phyloP scores from a whole-genome alignment of 1,140 invertebrate genomes.

The Lysiphlebus fabarum region DNA sequence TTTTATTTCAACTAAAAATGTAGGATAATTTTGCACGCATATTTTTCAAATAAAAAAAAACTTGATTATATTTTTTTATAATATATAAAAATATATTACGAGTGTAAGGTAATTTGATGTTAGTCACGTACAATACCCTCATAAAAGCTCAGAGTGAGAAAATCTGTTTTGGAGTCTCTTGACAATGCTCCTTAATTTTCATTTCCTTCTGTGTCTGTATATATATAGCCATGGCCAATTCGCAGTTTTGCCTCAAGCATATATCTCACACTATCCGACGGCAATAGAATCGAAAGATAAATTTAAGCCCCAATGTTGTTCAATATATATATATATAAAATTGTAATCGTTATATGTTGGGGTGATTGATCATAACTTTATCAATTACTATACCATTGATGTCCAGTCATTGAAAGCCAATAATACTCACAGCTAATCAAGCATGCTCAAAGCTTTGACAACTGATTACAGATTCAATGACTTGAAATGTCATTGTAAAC shows the following conservation, averaged over 20 bases:
- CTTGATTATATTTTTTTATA: neutral
- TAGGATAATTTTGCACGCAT: neutral
- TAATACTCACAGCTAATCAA: no score
- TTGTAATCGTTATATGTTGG: neutral
- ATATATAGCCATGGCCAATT: no score
- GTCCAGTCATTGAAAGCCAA: no score
- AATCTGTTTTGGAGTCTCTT: constrained; percentile 35
- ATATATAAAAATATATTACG: neutral
- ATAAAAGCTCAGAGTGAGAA: constrained; percentile 32
- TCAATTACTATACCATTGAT: constrained; percentile 7
- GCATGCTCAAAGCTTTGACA: no score
- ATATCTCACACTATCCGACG: no score
- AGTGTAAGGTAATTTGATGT: neutral
- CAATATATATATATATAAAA: no score
- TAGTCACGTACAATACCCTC: constrained; percentile 25
- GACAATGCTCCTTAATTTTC: constrained; percentile 43
- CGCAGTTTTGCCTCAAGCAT: no score
- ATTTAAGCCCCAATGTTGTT: no score
- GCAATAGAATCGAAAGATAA: no score
- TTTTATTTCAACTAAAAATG: no score
- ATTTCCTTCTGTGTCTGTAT: constrained; percentile 31
- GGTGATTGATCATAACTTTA: constrained; percentile 10
- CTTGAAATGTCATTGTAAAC: no score
- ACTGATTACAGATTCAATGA: no score
- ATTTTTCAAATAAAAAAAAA: neutral